Evolutionary conservation across 2,888 invertebrate genomes (phyloP), one percentile per base, ranked within the genome.

Genomic region (Latheticus oryzae): DNA sequence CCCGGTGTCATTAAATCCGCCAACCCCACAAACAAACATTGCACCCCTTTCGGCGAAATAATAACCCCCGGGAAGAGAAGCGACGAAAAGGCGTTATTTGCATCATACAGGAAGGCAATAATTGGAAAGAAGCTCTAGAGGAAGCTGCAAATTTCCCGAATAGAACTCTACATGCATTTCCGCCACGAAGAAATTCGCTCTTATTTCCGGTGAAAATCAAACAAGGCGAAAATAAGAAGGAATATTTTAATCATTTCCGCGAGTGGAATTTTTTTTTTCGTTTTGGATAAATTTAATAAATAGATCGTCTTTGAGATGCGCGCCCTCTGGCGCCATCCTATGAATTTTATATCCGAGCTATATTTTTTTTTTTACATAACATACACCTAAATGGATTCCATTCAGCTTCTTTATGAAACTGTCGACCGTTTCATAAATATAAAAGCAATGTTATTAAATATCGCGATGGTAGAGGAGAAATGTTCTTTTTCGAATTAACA

Each of bases 121-220:
- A 74, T 73, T 65, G 58, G 62, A 66, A 61, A 67, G 68, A 66
- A 67, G 65, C 67, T 67, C 63, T 63, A 55, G 66, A 67, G 73
- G 72, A 74, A 73, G 68, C 68, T 64, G 70, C 67, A 71, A 73
- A 74, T 74, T 73, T 73, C 74, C 74, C 67, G 67, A 58, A 61
- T 62, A 58, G 66, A 67, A 67, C 60, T 52, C 33, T 38, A 43
- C 38, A 35, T 21, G 16, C 30, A 52, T 35, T 15, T 45, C 26
- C n/a, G n/a, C n/a, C n/a, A n/a, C n/a, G n/a, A n/a, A n/a, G n/a
- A n/a, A n/a, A n/a, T n/a, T n/a, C n/a, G n/a, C n/a, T n/a, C n/a
- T n/a, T n/a, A n/a, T n/a, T n/a, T n/a, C n/a, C n/a, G n/a, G n/a
- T n/a, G n/a, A n/a, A n/a, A n/a, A n/a, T n/a, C n/a, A n/a, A n/a